These are phyloP conservation scores for Mythimna lalbum DNA, from an alignment of 2,888 invertebrate genomes.

Conservation along the genomic window DNA sequence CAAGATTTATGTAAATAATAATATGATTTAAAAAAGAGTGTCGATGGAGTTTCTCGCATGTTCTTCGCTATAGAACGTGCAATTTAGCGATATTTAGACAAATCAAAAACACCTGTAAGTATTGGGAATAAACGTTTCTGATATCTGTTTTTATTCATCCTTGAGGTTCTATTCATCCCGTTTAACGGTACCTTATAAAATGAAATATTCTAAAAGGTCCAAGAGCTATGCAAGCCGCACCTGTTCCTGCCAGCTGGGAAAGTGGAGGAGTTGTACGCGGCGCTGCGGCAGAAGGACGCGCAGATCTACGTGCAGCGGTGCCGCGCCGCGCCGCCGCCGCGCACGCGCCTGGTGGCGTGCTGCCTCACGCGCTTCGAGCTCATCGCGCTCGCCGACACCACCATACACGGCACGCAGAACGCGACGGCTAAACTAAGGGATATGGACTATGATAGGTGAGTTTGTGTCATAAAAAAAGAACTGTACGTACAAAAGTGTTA, in stretches of 20 bases:
- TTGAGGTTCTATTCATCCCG: too few species aligned
- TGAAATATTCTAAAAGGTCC: conserved; percentile 76
- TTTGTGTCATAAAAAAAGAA: conserved; percentile 71
- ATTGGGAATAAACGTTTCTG: too few species aligned
- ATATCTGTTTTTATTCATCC: too few species aligned
- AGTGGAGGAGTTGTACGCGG: conserved; percentile 97
- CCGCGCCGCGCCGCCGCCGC: conserved; percentile 92
- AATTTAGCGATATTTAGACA: too few species aligned
- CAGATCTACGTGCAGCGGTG: conserved; percentile 97
- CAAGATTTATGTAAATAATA: too few species aligned
- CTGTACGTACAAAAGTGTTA: too few species aligned
- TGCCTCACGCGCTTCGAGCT: conserved; percentile 92
- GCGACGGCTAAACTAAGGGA: conserved; percentile 94
- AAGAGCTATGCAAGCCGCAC: conserved; percentile 95
- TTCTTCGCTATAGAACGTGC: too few species aligned
- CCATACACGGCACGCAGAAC: conserved; percentile 95
- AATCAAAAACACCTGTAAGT: too few species aligned
- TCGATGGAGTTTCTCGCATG: too few species aligned
- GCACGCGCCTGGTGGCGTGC: conserved; percentile 95
- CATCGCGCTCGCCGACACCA: conserved; percentile 96
- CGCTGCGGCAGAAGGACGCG: conserved; percentile 96
- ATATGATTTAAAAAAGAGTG: too few species aligned
- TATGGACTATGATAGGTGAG: conserved; percentile 94
- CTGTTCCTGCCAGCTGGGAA: conserved; percentile 96
- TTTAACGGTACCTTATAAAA: too few species aligned